Percentiles rank a stretch among this genome's conserved stretches.
phyloP scores from a whole-genome alignment of 2,888 invertebrate species.

The Rhabditoides inermis region DNA sequence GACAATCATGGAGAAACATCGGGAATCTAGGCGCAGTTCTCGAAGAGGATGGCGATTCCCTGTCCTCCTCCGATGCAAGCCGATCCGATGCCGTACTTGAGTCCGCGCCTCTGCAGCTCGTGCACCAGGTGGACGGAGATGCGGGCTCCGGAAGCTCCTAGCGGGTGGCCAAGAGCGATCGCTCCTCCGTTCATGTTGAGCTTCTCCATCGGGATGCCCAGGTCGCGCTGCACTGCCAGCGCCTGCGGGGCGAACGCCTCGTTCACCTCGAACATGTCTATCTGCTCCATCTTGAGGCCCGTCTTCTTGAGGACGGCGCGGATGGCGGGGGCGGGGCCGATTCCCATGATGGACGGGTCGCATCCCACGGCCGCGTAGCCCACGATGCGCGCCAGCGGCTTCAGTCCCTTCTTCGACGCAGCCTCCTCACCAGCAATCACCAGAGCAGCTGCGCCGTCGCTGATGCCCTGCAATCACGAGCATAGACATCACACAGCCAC shows the following conservation, averaged over 20 bases:
- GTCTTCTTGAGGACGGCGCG: conserved; percentile 72
- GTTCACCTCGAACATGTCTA: conserved; percentile 75
- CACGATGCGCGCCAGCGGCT: conserved; percentile 79
- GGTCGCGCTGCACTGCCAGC: conserved; percentile 76
- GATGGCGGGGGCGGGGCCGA: conserved; percentile 78
- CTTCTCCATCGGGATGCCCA: conserved; percentile 75
- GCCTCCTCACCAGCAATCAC: conserved; percentile 84
- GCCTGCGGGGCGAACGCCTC: conserved; percentile 96
- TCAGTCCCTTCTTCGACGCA: conserved; percentile 69
- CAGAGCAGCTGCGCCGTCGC: conserved; percentile 90
- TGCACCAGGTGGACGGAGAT: conserved; percentile 45
- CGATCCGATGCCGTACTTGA: conserved; percentile 75
- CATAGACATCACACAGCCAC: not conserved
- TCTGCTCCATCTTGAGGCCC: conserved; percentile 71
- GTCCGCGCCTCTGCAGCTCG: conserved; percentile 31
- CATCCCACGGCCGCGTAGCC: conserved; percentile 81
- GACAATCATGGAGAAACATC: no score
- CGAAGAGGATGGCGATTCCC: conserved; percentile 85
- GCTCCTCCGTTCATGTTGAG: conserved; percentile 69
- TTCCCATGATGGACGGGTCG: conserved; percentile 90
- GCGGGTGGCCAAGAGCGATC: conserved; percentile 49
- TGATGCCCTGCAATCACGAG: conserved; percentile 64
- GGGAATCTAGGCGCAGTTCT: conserved; percentile 57
- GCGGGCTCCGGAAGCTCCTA: conserved; percentile 46
- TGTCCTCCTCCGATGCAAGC: conserved; percentile 98